Percentiles rank a stretch among this genome's conserved stretches.
These are phyloP conservation scores for Ascaphus truei DNA, from an alignment of 2,113 vertebrate genomes.

Conservation along the genomic window DNA sequence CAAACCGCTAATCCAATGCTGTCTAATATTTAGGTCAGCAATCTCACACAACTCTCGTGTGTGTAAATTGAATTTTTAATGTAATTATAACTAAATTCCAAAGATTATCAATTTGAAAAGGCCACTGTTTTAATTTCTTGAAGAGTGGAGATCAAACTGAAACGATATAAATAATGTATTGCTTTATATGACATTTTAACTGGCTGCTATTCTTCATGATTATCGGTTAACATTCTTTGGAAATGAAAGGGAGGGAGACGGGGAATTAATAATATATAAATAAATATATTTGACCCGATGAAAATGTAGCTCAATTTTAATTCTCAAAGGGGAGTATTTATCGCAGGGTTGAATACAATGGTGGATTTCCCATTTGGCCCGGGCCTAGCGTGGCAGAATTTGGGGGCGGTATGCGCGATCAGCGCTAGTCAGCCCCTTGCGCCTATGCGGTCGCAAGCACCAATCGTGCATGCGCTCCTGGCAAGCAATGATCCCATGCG, in stretches of 20 bases:
- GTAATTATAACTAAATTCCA: slow-evolving; percentile 25
- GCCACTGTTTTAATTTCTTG: not conserved
- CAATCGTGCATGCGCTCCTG: too few species aligned
- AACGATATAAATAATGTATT: not conserved
- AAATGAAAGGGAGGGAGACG: not conserved
- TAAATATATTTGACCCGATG: not conserved
- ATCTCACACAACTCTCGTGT: not conserved
- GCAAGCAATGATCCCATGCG: too few species aligned
- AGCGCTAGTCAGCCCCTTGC: too few species aligned
- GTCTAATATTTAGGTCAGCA: slow-evolving; percentile 26
- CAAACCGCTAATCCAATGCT: not conserved
- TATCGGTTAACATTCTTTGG: not conserved
- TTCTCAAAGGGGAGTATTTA: not conserved
- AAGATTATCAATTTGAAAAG: slow-evolving; percentile 7
- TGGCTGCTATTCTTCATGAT: not conserved
- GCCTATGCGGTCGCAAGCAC: too few species aligned
- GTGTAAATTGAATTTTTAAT: slow-evolving; percentile 14
- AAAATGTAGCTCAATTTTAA: not conserved
- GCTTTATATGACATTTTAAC: not conserved
- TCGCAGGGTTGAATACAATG: too few species aligned
- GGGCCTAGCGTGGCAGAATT: too few species aligned
- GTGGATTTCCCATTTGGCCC: too few species aligned
- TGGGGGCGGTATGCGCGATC: too few species aligned
- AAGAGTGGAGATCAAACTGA: not conserved
- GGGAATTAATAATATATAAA: not conserved